These are phyloP conservation scores for Tetragonula carbonaria DNA, from an alignment of 2,888 invertebrate genomes.

Conservation along the genomic window DNA sequence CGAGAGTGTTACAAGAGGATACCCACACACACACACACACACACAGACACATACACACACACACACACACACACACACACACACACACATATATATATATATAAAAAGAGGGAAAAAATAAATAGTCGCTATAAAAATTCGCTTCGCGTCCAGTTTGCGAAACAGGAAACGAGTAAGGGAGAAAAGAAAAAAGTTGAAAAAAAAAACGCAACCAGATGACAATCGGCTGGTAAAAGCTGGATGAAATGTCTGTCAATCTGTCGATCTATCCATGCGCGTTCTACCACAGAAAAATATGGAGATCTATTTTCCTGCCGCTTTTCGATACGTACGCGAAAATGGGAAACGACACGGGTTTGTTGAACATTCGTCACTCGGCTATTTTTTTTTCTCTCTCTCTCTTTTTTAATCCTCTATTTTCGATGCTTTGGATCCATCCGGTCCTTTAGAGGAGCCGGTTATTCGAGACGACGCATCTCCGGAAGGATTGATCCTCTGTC, in stretches of 20 bases:
- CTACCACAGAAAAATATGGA: constrained; percentile 64
- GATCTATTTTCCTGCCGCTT: constrained; percentile 62
- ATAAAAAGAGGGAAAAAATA: neutral
- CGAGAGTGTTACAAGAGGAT: neutral
- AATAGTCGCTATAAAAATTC: constrained; percentile 3
- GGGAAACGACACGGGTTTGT: constrained; percentile 55
- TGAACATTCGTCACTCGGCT: constrained; percentile 33
- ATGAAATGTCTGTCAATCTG: constrained; percentile 69
- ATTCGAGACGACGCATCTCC: constrained; percentile 22
- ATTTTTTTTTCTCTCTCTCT: neutral
- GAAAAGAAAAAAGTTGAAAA: neutral
- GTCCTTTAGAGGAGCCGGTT: constrained; percentile 22
- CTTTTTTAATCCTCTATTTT: constrained; percentile 15
- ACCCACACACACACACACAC: too few relatives aligned
- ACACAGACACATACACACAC: too few relatives aligned
- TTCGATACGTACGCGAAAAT: constrained; percentile 60
- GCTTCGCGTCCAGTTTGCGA: neutral
- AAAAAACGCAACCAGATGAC: constrained; percentile 50
- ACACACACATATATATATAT: too few relatives aligned
- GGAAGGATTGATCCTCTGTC: neutral
- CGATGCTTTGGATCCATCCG: constrained; percentile 18
- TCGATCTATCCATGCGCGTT: constrained; percentile 61
- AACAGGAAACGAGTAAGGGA: neutral
- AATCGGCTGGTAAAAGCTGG: constrained; percentile 63
- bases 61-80: too few relatives aligned